These are phyloP conservation scores for Antheraea mylitta DNA, from an alignment of 1,140 invertebrate genomes.

Conservation along the genomic window DNA sequence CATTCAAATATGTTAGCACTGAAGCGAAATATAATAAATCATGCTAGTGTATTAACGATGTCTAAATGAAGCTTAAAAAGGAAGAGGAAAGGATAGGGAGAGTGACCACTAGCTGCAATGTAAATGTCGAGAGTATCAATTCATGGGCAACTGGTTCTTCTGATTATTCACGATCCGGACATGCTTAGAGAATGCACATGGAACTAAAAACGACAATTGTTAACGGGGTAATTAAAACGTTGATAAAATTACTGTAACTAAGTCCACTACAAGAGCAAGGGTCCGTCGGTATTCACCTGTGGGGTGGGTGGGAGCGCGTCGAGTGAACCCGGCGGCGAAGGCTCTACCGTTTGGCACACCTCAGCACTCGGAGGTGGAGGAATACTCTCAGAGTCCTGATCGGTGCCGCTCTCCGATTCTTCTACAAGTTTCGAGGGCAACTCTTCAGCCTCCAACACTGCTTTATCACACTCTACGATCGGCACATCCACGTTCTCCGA, in stretches of 20 bases:
- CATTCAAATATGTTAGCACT: conserved; percentile 39
- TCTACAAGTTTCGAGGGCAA: conserved; percentile 36
- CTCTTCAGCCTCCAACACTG: conserved; percentile 27
- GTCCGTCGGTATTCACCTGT: conserved; percentile 68
- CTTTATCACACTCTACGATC: conserved; percentile 15
- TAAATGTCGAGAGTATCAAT: conserved; percentile 20
- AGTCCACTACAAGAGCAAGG: conserved; percentile 67
- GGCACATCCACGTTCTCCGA: conserved; percentile 13
- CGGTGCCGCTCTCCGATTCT: conserved; percentile 19
- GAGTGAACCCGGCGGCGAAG: conserved; percentile 28
- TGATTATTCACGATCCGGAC: conserved; percentile 58
- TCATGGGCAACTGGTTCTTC: conserved; percentile 47
- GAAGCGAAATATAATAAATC: conserved; percentile 29
- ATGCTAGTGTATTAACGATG: conserved; percentile 35
- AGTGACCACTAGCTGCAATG: conserved; percentile 33
- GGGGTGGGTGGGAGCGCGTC: conserved; percentile 30
- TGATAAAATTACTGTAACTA: conserved; percentile 51
- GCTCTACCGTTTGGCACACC: conserved; percentile 29
- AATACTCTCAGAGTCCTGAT: no score
- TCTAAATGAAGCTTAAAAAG: conserved; percentile 28
- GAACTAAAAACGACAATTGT: conserved; percentile 57
- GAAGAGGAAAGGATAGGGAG: conserved; percentile 30
- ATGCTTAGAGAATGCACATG: conserved; percentile 67
- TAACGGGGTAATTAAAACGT: conserved; percentile 44
- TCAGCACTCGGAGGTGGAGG: not conserved